Evolutionary conservation across 2,113 vertebrate species (phyloP), one percentile per base, ranked within the genome.

Genomic region (Desmodus rotundus): DNA sequence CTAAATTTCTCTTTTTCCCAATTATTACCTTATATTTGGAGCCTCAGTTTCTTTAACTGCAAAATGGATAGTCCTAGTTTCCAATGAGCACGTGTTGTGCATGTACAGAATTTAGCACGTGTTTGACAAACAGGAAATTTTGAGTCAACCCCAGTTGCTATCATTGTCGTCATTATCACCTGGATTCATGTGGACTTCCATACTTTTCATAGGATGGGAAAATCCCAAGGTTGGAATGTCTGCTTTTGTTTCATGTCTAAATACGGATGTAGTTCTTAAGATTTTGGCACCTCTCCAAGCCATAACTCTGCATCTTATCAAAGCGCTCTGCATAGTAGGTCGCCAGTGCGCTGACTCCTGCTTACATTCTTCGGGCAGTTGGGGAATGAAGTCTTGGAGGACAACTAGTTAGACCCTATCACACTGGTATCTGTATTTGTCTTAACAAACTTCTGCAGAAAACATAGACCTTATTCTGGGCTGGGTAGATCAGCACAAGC

Each of bases 181-280:
- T 58, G 50, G 31, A 20, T 87, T 80, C 36, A 22, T 63, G 50
- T 76, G 3, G 4, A n/a, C 38, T 68, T 82, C 17, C n/a, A 63
- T n/a, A 8, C 2, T 56, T 68, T 74, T 41, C 9, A 47, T 45
- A 56, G 50, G 7, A 50, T 78, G 45, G 28, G 28, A 81, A 87
- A 81, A 87, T 72, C 45, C 61, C 20, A 31, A 87, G 50, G 6
- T 78, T 81, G 38, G 33, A 43, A 26, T 36, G 26, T 38, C 36
- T 88, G 7, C 54, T 94, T 84, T 63, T 90, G 22, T 70, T 95
- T 74, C 24, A 38, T 87, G 56, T 93, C 80, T 90, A 76, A 83
- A 83, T 89, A 78, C 56, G 50, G 47, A 93, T 82, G 31, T 2
- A 52, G 3, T 78, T 89, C 26, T 78, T 92, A 84, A 67, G 31